Evolutionary conservation across 2,797 vertebrate genomes (phyloP), one percentile per base, ranked within the genome.

Genomic region (Crypturellus tataupa): DNA sequence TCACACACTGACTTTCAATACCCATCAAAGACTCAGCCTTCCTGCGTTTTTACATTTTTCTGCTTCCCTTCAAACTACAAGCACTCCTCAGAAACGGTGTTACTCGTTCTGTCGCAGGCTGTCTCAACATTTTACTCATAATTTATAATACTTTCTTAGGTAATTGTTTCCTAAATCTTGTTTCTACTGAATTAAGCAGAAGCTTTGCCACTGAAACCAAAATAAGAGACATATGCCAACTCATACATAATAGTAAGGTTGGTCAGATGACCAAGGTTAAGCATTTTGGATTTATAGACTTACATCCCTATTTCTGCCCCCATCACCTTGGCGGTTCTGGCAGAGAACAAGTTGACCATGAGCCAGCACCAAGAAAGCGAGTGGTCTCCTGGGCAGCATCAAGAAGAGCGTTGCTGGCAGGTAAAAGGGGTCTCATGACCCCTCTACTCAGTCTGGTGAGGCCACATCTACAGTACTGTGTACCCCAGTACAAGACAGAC

Each of bases 31-130:
- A 71, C 68, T 69, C 71, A 84, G 53, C 89, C 83, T 78, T 40
- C 47, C 44, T 33, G 40, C 82, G 59, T 91, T 86, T 94, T 85
- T 71, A 91, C 77, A 60, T 87, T 95, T 80, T 94, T 91, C 81
- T 69, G 68, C 16, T 85, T 94, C 87, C 59, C 60, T 83, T 63
- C 60, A 78, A 93, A 85, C 59, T 73, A 82, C 78, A 44, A 67
- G 60, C 31, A 39, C 68, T 69, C 69, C 69, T 82, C 89, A 93
- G 67, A 85, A 95, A 79, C 64, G 75, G 25, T 18, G 59, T 92
- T 64, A 53, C 33, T 59, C 25, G 81, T 89, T 91, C 81, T 62
- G 24, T 16, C n/a, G 40, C 33, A 60, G 40, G 31, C n/a, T 44
- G 37, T 21, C 53, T 76, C 46, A 55, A 78, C 59, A 58, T 39